These are phyloP conservation scores for Hydrolagus colliei DNA, from an alignment of 2,797 vertebrate species.

Conservation along the genomic window DNA sequence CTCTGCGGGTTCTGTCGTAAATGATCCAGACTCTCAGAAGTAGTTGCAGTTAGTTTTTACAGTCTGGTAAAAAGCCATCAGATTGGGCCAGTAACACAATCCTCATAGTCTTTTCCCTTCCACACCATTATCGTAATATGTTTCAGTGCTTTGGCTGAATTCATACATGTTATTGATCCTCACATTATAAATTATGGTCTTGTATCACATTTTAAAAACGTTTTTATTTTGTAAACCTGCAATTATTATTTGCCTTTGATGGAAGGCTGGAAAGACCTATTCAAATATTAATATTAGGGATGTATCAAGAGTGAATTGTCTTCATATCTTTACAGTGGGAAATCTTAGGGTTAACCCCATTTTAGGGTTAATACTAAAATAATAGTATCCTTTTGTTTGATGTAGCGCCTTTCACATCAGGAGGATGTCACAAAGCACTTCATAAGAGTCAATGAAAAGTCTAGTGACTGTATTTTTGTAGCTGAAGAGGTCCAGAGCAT, in stretches of 20 bases:
- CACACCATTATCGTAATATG: slow-evolving; percentile 39
- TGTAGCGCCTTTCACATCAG: too few relatives aligned
- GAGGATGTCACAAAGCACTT: too few relatives aligned
- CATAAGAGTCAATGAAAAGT: too few relatives aligned
- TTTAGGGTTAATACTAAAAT: too few relatives aligned
- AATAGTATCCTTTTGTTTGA: too few relatives aligned
- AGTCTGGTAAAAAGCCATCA: slow-evolving; percentile 50
- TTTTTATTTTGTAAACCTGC: slow-evolving; percentile 34
- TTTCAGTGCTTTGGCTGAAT: slow-evolving; percentile 47
- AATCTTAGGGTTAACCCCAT: too few relatives aligned
- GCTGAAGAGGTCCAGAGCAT: too few relatives aligned
- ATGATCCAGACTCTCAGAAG: slow-evolving; percentile 44
- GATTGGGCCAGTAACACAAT: slow-evolving; percentile 47
- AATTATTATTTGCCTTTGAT: neutral
- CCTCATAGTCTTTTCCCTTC: slow-evolving; percentile 44
- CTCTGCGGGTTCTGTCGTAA: slow-evolving; percentile 39
- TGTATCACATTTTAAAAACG: slow-evolving; percentile 35
- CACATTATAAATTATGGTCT: slow-evolving; percentile 42
- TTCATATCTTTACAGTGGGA: neutral
- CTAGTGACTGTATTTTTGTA: too few relatives aligned
- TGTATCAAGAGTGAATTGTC: neutral
- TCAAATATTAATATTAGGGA: neutral
- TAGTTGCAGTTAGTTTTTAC: slow-evolving; percentile 46
- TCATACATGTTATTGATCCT: slow-evolving; percentile 44
- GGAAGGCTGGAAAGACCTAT: neutral